Base-by-base conservation (phyloP, 2,888 invertebrate genomes). In the Oxystoma pomonae region DNA sequence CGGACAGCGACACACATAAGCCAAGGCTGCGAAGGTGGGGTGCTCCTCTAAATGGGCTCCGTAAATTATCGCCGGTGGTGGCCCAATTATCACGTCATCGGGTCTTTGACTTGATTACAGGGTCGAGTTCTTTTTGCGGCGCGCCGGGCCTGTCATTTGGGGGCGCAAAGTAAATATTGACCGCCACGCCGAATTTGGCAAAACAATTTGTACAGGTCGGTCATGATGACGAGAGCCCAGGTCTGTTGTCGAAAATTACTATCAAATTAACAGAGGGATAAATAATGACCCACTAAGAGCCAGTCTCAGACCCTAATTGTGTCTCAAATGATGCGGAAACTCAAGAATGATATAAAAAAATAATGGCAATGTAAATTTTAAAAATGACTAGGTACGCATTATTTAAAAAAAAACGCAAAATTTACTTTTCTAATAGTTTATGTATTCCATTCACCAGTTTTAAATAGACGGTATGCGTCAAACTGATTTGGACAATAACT, bases 21-120 rank as follows among this genome's bases (percentile, higher is more conserved):
- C 35, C 3, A 35, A 12, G 35, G 3, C 12, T 3, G 35, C 35
- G 35, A 35, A 35, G 35, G 35, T 35, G 35, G 35, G 12, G 35
- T 12, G 12, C 35, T 35, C 3, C 5, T 35, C 35, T 3, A 7
- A 35, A 35, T 35, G 35, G 35, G 35, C 35, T 12, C 35, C 35
- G 12, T 35, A 35, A 35, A 35, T 35, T 35, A 35, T 35, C 35
- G 35, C 53, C 53, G n/a, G 17, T 5, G 53, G 53, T 53, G 53
- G 53, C 19, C 53, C 53, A 53, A 53, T 53, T 53, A 53, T 53
- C 53, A 53, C 53, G 53, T 53, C 53, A 53, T 53, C 53, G 53
- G 53, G 53, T 53, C 53, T 35, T 35, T 19, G 53, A 16, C 5
- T 19, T 53, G 53, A 53, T 53, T 53, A 53, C 53, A 53, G 53